A percentile compares a stretch with the other conserved stretches of the same genome.
phyloP scores from a whole-genome alignment of 2,888 invertebrate species.

The Ommatoiulus sabulosus region DNA sequence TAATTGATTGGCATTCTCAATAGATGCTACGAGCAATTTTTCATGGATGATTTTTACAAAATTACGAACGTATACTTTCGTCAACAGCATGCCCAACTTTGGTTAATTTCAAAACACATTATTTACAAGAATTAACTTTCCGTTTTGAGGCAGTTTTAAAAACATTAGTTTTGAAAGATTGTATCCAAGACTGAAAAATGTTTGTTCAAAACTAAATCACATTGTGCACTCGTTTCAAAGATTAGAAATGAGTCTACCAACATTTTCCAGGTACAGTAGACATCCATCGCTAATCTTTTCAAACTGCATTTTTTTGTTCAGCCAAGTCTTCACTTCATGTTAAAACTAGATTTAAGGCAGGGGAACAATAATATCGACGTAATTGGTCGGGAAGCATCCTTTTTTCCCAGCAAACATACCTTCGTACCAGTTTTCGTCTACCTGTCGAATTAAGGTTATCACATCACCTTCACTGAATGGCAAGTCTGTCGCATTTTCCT shows the following conservation, averaged over 20 bases:
- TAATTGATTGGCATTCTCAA: not conserved
- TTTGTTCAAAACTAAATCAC: not conserved
- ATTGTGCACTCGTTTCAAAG: not conserved
- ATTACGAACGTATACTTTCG: not conserved
- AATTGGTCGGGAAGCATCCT: conserved; percentile 98
- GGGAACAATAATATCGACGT: conserved; percentile 94
- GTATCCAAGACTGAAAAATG: not conserved
- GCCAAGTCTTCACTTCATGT: not conserved
- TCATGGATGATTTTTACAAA: not conserved
- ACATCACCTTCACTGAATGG: conserved; percentile 98
- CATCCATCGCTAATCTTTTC: not conserved
- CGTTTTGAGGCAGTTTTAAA: not conserved
- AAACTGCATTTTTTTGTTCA: not conserved
- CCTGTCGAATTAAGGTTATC: conserved; percentile 90
- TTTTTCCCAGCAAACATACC: conserved; percentile 91
- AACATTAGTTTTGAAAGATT: not conserved
- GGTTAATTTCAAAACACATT: not conserved
- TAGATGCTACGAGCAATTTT: not conserved
- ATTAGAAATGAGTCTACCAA: not conserved
- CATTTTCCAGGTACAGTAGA: too few species aligned
- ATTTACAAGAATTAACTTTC: not conserved
- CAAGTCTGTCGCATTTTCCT: conserved; percentile 98
- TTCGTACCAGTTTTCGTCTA: conserved; percentile 99
- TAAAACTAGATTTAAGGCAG: conserved; percentile 75
- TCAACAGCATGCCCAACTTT: not conserved